phyloP scores from a whole-genome alignment of 1,140 invertebrate genomes.

The Ganaspis sp. region DNA sequence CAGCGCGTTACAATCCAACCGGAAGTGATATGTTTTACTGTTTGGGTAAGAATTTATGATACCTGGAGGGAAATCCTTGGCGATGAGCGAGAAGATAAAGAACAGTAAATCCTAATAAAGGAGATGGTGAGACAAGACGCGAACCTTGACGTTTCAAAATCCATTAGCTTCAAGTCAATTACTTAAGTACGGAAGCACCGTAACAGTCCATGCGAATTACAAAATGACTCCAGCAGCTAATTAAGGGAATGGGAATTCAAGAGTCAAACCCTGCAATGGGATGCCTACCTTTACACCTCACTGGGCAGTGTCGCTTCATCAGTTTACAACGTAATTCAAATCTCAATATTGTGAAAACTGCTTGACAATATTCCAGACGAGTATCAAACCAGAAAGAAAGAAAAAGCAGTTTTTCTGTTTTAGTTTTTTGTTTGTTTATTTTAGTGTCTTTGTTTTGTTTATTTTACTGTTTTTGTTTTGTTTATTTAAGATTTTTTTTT shows the following conservation, averaged over 20 bases:
- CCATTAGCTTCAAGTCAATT: constrained; percentile 51
- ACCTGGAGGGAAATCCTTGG: constrained; percentile 4
- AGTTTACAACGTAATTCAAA: background rate
- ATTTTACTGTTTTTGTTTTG: too few relatives aligned
- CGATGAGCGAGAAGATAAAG: constrained; percentile 26
- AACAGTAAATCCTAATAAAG: constrained; percentile 16
- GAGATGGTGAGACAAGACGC: constrained; percentile 1
- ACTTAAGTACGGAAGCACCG: constrained; percentile 45
- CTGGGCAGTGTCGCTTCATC: constrained; percentile 1
- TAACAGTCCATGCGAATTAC: constrained; percentile 25
- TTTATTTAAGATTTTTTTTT: too few relatives aligned
- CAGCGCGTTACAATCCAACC: background rate
- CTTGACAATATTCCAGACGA: background rate
- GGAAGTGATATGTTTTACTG: constrained; percentile 14
- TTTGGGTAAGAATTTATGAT: constrained; percentile 25
- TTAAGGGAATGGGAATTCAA: constrained; percentile 34
- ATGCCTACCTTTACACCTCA: constrained; percentile 5
- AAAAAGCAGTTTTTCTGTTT: too few relatives aligned
- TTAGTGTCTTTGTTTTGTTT: too few relatives aligned
- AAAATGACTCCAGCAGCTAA: constrained; percentile 31
- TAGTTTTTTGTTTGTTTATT: too few relatives aligned
- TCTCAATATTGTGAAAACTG: background rate
- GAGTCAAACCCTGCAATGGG: constrained; percentile 1
- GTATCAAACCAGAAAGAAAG: background rate
- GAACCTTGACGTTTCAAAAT: constrained; percentile 37